phyloP scores from a whole-genome alignment of 2,113 vertebrate species.

The Glareola pratincola region DNA sequence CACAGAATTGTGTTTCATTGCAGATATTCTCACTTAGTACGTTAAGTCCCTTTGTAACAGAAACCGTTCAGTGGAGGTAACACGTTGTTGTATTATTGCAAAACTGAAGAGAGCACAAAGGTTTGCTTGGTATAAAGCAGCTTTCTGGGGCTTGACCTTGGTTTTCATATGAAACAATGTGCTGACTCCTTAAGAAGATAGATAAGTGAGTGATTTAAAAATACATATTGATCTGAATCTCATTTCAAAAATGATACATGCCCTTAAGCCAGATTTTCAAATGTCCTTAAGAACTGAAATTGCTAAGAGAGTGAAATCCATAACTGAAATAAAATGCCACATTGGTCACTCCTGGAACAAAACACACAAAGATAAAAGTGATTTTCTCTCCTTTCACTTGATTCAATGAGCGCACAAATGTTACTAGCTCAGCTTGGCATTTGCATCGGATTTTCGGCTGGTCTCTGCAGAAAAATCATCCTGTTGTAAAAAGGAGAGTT shows the following conservation, averaged over 20 bases:
- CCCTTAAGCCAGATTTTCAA: not conserved
- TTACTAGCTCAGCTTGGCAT: not conserved
- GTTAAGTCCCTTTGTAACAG: not conserved
- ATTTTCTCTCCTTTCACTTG: not conserved
- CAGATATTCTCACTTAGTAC: not conserved
- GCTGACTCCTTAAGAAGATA: not conserved
- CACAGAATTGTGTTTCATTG: not conserved
- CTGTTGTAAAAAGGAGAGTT: not conserved
- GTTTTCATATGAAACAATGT: not conserved
- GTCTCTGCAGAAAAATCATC: not conserved
- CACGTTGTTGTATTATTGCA: not conserved
- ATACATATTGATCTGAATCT: not conserved
- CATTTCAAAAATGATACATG: not conserved
- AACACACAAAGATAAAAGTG: not conserved
- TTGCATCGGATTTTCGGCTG: not conserved
- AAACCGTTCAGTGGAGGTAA: not conserved
- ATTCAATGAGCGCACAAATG: not conserved
- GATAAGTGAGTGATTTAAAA: not conserved
- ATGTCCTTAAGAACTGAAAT: not conserved
- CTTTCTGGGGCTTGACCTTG: conserved; percentile 23
- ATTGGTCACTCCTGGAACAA: not conserved
- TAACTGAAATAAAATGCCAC: not conserved
- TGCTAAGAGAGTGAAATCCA: not conserved
- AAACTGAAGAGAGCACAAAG: not conserved
- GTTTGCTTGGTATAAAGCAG: not conserved